These are phyloP conservation scores for Urocitellus parryii DNA, from an alignment of 2,113 vertebrate genomes.

Conservation along the genomic window DNA sequence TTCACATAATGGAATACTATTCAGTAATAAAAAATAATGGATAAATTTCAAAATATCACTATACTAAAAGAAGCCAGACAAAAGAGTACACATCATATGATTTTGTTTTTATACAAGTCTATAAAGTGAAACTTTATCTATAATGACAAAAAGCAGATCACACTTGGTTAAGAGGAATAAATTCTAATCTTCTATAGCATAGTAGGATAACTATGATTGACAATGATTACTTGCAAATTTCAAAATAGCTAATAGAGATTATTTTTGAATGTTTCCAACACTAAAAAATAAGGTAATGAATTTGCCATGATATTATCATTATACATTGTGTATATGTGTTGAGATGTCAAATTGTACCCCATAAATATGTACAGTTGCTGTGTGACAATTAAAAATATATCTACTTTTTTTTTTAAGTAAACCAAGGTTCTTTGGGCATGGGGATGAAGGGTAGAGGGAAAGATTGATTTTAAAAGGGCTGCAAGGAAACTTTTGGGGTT, in stretches of 20 bases:
- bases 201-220: not conserved
- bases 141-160: not conserved
- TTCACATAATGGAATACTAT: not conserved
- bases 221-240: not conserved
- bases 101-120: not conserved
- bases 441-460: not conserved
- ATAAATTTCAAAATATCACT: not conserved
- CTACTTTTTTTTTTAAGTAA: not conserved
- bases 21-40: not conserved
- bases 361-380: not conserved
- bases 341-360: not conserved
- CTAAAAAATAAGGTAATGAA: not conserved
- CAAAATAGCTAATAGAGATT: not conserved
- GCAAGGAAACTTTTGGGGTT: not conserved
- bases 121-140: not conserved
- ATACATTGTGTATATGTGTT: not conserved
- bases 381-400: not conserved
- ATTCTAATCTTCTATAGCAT: not conserved
- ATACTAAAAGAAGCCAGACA: not conserved
- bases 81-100: not conserved
- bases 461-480: not conserved
- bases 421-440: not conserved
- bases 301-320: not conserved
- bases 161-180: not conserved
- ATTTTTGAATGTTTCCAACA: not conserved